A percentile compares a stretch with the other conserved stretches of the same genome.
Evolutionary conservation across 2,797 vertebrate species (phyloP).

Genomic region (Falco novaeseelandiae): DNA sequence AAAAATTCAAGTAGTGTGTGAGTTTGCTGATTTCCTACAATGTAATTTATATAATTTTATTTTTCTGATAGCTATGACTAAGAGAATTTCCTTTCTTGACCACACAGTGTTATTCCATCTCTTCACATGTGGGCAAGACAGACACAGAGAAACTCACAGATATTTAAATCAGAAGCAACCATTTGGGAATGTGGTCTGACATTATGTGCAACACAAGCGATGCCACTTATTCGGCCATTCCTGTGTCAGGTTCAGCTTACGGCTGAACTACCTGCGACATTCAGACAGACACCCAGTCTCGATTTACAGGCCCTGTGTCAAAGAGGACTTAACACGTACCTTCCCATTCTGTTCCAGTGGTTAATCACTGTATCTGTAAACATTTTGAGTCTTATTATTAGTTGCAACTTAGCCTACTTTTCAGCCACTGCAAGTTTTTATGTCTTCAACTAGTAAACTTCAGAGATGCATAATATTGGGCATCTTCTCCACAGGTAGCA

Average conservation of each 20-base stretch:
- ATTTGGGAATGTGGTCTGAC: neutral
- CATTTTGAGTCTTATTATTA: neutral
- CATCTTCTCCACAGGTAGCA: neutral
- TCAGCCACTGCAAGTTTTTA: neutral
- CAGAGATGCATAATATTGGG: rapidly evolving
- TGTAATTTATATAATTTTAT: neutral
- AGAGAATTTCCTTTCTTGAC: neutral
- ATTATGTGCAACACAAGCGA: neutral
- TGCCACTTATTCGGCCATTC: neutral
- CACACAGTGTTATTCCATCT: neutral
- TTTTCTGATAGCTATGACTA: neutral
- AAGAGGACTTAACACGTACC: neutral
- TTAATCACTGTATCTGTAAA: neutral
- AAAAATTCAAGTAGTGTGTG: neutral
- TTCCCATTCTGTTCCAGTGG: neutral
- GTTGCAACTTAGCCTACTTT: neutral
- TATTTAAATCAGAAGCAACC: neutral
- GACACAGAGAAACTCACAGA: neutral
- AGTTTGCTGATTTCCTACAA: neutral
- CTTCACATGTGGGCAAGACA: neutral
- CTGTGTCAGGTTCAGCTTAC: neutral
- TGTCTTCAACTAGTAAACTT: neutral
- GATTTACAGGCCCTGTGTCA: neutral
- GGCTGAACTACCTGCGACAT: neutral
- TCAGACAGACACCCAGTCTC: neutral